Evolutionary conservation across 2,797 vertebrate species (phyloP).

Genomic region (Poeciliopsis paucimaculata): DNA sequence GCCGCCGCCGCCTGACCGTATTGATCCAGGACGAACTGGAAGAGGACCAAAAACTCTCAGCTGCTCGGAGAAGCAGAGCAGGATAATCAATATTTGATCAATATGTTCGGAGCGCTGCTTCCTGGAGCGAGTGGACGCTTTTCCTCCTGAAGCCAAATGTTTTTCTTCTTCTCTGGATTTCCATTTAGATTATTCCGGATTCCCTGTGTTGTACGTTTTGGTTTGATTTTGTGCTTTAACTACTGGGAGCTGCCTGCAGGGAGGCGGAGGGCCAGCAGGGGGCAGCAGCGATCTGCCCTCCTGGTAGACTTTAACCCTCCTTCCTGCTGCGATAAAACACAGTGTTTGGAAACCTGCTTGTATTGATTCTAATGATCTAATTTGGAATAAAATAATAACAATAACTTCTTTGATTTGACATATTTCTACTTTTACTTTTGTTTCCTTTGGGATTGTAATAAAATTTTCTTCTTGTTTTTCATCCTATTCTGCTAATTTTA

Average conservation of each 20-base stretch:
- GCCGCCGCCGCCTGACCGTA: neutral
- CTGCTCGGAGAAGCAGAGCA: constrained; percentile 32
- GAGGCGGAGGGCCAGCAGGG: neutral
- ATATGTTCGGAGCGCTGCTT: neutral
- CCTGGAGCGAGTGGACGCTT: neutral
- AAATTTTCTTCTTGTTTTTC: neutral
- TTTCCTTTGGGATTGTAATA: neutral
- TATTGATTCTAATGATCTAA: neutral
- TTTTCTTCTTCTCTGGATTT: constrained; percentile 5
- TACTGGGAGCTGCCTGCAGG: constrained; percentile 15
- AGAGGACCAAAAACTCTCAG: constrained; percentile 50
- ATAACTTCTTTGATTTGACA: neutral
- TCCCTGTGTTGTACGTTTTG: constrained; percentile 6
- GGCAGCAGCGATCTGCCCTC: neutral
- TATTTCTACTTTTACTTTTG: neutral
- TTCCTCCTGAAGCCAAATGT: constrained; percentile 19
- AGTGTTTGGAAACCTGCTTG: neutral
- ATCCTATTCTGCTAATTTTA: neutral
- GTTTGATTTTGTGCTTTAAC: constrained; percentile 20
- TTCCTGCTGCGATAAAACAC: neutral
- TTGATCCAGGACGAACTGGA: constrained; percentile 14
- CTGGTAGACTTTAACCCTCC: neutral
- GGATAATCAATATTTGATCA: constrained; percentile 31
- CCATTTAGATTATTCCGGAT: neutral
- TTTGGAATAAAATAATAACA: constrained; percentile 14